phyloP scores from a whole-genome alignment of 1,140 invertebrate species.

The Drosophila ohnishii region DNA sequence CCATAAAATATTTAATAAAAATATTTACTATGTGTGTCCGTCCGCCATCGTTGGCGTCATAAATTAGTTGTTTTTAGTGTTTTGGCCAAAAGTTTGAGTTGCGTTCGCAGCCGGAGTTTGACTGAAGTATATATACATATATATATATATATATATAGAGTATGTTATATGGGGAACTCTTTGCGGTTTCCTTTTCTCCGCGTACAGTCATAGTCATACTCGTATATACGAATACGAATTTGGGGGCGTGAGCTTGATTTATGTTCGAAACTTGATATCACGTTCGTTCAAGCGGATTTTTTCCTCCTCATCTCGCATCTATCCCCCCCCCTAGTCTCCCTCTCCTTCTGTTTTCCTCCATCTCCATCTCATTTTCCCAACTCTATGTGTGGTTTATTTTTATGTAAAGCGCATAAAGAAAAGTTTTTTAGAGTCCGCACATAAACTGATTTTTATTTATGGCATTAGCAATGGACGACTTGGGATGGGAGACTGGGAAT shows the following conservation, averaged over 20 bases:
- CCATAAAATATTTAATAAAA: constrained; percentile 81
- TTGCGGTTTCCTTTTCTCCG: constrained; percentile 25
- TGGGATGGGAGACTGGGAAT: constrained; percentile 33
- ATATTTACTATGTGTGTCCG: constrained; percentile 75
- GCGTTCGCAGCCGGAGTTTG: constrained; percentile 18
- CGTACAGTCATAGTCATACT: constrained; percentile 22
- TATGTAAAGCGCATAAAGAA: constrained; percentile 80
- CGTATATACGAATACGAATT: constrained; percentile 23
- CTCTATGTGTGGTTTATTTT: constrained; percentile 69
- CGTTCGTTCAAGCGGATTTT: constrained; percentile 70
- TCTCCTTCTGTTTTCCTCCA: constrained; percentile 1
- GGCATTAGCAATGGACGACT: constrained; percentile 51
- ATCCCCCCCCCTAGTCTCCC: background rate
- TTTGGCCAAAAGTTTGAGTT: constrained; percentile 63
- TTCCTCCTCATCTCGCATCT: constrained; percentile 39
- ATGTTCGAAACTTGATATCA: constrained; percentile 78
- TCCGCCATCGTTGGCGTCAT: constrained; percentile 58
- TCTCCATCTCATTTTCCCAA: constrained; percentile 32
- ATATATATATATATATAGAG: background rate
- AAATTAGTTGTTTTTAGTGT: constrained; percentile 80
- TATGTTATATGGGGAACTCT: constrained; percentile 23
- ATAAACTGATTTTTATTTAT: constrained; percentile 81
- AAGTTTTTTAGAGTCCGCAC: constrained; percentile 77
- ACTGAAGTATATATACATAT: constrained; percentile 15
- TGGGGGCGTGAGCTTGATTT: constrained; percentile 76